Conservation (phyloP, 2,113 vertebrate genomes). For the Uria aalge region DNA sequence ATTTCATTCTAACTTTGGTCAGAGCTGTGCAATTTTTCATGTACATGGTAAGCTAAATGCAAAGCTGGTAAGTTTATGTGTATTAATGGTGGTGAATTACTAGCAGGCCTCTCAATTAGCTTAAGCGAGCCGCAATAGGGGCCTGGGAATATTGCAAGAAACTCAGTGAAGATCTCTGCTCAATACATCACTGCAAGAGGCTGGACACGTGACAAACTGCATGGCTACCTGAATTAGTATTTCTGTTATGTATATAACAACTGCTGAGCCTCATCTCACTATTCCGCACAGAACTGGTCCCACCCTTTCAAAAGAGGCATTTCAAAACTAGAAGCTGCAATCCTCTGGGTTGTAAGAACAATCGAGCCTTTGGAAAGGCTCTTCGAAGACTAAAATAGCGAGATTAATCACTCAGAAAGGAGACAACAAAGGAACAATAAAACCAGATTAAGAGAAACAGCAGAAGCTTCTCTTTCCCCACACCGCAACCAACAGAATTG, state of each 20-base stretch:
- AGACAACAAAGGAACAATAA: slow-evolving; percentile 14
- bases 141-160: background rate
- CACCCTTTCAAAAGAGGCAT: background rate
- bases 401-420: slow-evolving; percentile 18
- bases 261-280: background rate
- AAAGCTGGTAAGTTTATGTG: background rate
- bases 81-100: background rate
- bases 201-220: background rate
- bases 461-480: background rate
- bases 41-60: rapidly evolving
- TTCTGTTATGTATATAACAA: background rate
- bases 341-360: background rate
- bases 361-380: background rate
- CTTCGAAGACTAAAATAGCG: background rate
- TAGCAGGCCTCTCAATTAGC: background rate
- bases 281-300: background rate
- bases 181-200: background rate
- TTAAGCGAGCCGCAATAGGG: background rate
- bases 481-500: background rate
- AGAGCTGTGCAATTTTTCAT: background rate
- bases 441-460: slow-evolving; percentile 2
- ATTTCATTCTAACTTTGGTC: background rate
- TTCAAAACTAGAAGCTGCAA: background rate
- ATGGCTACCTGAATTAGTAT: background rate
- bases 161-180: background rate